These are phyloP conservation scores for Crax fasciolata DNA, from an alignment of 2,797 vertebrate species.

Conservation along the genomic window DNA sequence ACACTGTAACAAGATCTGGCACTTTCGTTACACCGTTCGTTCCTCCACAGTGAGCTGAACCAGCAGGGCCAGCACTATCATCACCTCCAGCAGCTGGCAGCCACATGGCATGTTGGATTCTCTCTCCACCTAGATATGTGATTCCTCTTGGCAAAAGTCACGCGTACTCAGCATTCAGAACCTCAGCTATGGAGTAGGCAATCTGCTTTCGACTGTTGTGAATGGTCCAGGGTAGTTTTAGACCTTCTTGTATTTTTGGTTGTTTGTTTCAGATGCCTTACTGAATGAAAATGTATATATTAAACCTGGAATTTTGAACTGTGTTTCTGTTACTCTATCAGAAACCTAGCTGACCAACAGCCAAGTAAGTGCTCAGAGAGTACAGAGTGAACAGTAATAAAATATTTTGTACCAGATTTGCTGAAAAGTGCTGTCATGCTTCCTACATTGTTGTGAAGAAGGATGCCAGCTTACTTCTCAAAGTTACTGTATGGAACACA, in stretches of 20 bases:
- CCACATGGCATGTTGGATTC: not conserved
- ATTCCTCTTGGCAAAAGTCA: not conserved
- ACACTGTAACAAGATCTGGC: not conserved
- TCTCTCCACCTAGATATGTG: rapidly evolving
- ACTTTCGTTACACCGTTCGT: not conserved
- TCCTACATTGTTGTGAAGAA: not conserved
- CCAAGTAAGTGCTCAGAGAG: not conserved
- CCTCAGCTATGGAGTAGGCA: not conserved
- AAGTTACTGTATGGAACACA: not conserved
- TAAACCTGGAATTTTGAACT: not conserved
- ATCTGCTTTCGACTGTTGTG: not conserved
- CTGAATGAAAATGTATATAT: not conserved
- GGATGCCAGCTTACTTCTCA: not conserved
- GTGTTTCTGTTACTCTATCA: not conserved
- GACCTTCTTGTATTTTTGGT: not conserved
- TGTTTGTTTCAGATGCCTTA: not conserved
- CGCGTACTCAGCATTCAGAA: not conserved
- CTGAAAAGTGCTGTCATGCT: not conserved
- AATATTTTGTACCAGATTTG: not conserved
- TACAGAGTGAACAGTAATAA: not conserved
- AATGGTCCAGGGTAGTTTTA: not conserved
- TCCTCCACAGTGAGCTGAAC: rapidly evolving
- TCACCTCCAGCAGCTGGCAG: not conserved
- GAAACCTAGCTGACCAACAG: not conserved
- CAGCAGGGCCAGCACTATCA: not conserved